phyloP scores from a whole-genome alignment of 2,113 vertebrate genomes.

The Nycticorax nycticorax region DNA sequence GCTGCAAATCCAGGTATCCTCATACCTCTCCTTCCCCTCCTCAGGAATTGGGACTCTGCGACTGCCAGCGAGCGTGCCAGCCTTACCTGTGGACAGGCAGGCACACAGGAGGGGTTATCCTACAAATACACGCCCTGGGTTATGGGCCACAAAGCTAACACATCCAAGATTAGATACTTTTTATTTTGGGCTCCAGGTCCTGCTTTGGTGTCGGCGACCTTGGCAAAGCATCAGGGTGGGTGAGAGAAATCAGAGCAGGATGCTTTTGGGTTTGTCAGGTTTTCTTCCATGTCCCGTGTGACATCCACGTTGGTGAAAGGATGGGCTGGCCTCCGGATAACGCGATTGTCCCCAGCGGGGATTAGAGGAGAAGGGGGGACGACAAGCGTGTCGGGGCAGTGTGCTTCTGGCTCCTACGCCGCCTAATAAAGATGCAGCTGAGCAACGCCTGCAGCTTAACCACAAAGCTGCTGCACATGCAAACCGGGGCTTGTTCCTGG shows the following conservation, averaged over 20 bases:
- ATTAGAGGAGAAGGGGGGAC: background rate
- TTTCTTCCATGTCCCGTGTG: background rate
- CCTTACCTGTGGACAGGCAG: background rate
- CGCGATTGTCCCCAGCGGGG: rapidly evolving
- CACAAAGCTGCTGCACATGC: rapidly evolving
- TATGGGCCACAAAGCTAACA: background rate
- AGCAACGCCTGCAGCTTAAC: background rate
- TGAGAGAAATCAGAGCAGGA: background rate
- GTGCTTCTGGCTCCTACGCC: background rate
- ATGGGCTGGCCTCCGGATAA: background rate
- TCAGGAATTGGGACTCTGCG: background rate
- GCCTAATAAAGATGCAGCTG: rapidly evolving
- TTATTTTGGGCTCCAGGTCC: background rate
- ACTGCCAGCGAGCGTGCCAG: rapidly evolving
- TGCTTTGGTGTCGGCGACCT: background rate
- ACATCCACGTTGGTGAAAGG: background rate
- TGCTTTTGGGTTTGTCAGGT: rapidly evolving
- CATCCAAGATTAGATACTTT: background rate
- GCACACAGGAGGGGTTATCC: background rate
- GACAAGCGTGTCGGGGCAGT: rapidly evolving
- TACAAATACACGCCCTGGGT: background rate
- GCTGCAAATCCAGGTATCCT: background rate
- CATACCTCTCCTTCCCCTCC: background rate
- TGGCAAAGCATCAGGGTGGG: background rate
- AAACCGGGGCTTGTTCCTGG: rapidly evolving